Base-by-base conservation (phyloP, 1,140 invertebrate species). In the Cheumatopsyche charites region DNA sequence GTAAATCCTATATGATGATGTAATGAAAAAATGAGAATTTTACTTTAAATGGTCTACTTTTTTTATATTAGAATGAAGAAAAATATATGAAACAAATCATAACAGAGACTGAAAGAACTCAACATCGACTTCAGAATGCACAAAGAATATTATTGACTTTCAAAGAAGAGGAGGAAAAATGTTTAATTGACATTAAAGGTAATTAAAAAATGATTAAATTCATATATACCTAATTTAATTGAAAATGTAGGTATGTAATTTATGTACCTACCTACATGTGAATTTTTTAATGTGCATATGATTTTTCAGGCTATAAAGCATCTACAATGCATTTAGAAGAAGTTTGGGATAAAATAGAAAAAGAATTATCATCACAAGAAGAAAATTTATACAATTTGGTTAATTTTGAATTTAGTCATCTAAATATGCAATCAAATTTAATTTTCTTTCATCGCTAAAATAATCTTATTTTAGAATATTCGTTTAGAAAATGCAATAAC, bases 61-160 rank as follows among this genome's bases (percentile, higher is more conserved):
- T n/a, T n/a, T n/a, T n/a, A 29, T 68, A 42, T 42, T 71, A 85
- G 83, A 83, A 82, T 36, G 83, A 85, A 69, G 82, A 85, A 69
- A 79, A 80, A 1, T 85, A 80, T 71, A 79, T 82, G 13, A 79
- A 72, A 15, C 79, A 81, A 49, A 15, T 84, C 47, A 81, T 79
- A 0, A 15, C 76, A 29, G 83, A 81, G 70, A 80, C 81, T 49
- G 82, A 84, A 70, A 77, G 82, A 11, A 79, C 81, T 0, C 82
- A 83, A 81, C 81, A 85, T 58, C 83, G 82, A 75, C 80, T 83
- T 0, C 83, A 81, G 49, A 76, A 80, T 4, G 80, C 83, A 49
- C 82, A 84, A 73, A 81, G 83, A 74, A 81, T 80, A 15, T 76
- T 84, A 1, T 55, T 80, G 7, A 75, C 78, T 1, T 79, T 85